A percentile compares a stretch with the other conserved stretches of the same genome.
phyloP scores from a whole-genome alignment of 2,888 invertebrate genomes.

The Macaria liturata region DNA sequence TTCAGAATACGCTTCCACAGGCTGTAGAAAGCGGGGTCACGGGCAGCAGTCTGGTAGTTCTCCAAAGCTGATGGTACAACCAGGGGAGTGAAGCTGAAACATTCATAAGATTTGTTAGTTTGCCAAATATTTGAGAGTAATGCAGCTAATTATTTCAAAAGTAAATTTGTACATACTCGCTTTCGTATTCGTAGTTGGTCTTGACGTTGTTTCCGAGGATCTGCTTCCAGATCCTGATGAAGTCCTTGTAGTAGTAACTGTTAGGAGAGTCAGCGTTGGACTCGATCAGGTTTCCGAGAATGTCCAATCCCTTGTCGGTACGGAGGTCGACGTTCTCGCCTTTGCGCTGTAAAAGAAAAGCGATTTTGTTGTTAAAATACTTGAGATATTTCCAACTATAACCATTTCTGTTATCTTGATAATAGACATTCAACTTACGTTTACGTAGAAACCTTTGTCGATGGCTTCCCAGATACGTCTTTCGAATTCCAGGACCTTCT shows the following conservation, averaged over 20 bases:
- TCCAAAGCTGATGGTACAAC: constrained; percentile 85
- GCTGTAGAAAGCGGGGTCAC: constrained; percentile 88
- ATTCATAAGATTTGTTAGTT: constrained; percentile 11
- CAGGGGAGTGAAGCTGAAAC: constrained; percentile 58
- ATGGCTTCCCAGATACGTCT: constrained; percentile 84
- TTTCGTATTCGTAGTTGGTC: constrained; percentile 37
- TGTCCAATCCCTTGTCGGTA: constrained; percentile 84
- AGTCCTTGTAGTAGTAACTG: constrained; percentile 82
- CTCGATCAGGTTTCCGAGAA: constrained; percentile 86
- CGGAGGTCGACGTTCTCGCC: constrained; percentile 83
- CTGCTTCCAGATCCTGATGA: constrained; percentile 80
- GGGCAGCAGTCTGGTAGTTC: constrained; percentile 85
- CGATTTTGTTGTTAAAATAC: too few species aligned
- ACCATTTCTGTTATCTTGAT: too few species aligned
- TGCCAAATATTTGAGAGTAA: not conserved
- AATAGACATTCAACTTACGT: constrained; percentile 48
- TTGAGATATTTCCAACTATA: too few species aligned
- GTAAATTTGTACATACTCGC: constrained; percentile 47
- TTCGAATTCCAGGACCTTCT: constrained; percentile 75
- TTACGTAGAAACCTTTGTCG: constrained; percentile 78
- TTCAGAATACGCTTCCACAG: constrained; percentile 84
- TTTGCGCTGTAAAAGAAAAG: constrained; percentile 49
- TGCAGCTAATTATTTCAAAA: not conserved
- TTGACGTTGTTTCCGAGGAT: constrained; percentile 81
- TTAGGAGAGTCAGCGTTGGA: constrained; percentile 86